Evolutionary conservation across 2,888 invertebrate genomes (phyloP), one percentile per base, ranked within the genome.

Genomic region (Melieria crassipennis): DNA sequence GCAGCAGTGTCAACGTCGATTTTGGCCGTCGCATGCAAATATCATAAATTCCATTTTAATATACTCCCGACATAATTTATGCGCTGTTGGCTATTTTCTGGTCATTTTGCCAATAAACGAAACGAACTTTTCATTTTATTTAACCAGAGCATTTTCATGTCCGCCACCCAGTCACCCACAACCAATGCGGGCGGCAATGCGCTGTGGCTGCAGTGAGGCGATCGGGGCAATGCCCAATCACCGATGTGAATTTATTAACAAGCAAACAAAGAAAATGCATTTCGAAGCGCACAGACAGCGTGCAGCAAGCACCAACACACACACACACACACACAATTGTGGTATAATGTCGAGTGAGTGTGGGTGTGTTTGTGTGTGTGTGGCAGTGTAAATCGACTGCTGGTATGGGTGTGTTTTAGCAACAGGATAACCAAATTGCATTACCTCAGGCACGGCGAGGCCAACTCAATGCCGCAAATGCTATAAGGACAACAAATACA

Each of bases 21-120:
- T 30, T 30, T 30, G 30, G 30, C 3, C 30, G 30, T 30, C 30
- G 30, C 30, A 30, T 61, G 70, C 76, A 77, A 77, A 81, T 80
- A 81, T 79, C 75, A 82, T 82, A 82, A 82, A 82, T 82, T 83
- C 76, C 75, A 73, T 82, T 82, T 82, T 82, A 82, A 82, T 82
- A 82, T 83, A 82, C 81, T 83, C 80, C 78, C 80, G 76, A 78
- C 78, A 58, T 83, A 81, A 82, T 82, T 82, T 82, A 82, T 82
- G 82, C 81, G 30, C 77, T 79, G 83, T 79, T 82, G 82, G 82
- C 83, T 82, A 78, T 77, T 81, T 78, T 56, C 72, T 74, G 72
- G 72, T 70, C 74, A 72, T 71, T 67, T 62, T 69, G 69, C 72
- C 70, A 71, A 72, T 70, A 63, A 70, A 71, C 64, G 74, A 64